Evolutionary conservation across 1,140 invertebrate genomes (phyloP).

Genomic region (Drosophila ohnishii): DNA sequence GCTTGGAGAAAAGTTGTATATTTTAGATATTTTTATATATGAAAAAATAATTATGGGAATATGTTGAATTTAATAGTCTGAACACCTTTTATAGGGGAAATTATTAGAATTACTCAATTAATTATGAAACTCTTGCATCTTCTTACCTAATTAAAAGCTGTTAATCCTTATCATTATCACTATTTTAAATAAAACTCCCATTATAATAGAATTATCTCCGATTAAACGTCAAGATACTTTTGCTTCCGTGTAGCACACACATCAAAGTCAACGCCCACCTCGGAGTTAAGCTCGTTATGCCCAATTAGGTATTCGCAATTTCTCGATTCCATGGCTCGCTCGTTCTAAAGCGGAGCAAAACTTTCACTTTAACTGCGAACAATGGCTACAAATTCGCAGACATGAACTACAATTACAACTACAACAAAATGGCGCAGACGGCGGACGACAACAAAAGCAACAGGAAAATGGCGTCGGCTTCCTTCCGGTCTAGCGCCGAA

Average conservation of each 20-base stretch:
- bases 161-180: too few relatives aligned
- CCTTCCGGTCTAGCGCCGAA: slow-evolving; percentile 66
- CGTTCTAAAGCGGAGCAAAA: slow-evolving; percentile 46
- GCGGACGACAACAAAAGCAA: slow-evolving; percentile 15
- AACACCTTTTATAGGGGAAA: not conserved
- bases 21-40: not conserved
- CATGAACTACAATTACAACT: slow-evolving; percentile 28
- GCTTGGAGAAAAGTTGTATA: not conserved
- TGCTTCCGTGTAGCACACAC: slow-evolving; percentile 7
- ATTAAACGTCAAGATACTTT: not conserved
- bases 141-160: too few relatives aligned
- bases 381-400: slow-evolving; percentile 63
- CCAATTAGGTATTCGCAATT: slow-evolving; percentile 61
- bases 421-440: slow-evolving; percentile 68
- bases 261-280: slow-evolving; percentile 41
- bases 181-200: too few relatives aligned
- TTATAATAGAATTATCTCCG: too few relatives aligned
- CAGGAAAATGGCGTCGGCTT: slow-evolving; percentile 54
- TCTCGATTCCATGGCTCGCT: slow-evolving; percentile 19
- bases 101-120: not conserved
- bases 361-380: slow-evolving; percentile 67
- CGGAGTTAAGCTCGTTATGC: slow-evolving; percentile 50
- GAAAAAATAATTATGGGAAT: too few relatives aligned
- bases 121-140: too few relatives aligned
- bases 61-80: too few relatives aligned